Evolutionary conservation across 1,140 invertebrate species (phyloP).

Genomic region (Bombus confusus): DNA sequence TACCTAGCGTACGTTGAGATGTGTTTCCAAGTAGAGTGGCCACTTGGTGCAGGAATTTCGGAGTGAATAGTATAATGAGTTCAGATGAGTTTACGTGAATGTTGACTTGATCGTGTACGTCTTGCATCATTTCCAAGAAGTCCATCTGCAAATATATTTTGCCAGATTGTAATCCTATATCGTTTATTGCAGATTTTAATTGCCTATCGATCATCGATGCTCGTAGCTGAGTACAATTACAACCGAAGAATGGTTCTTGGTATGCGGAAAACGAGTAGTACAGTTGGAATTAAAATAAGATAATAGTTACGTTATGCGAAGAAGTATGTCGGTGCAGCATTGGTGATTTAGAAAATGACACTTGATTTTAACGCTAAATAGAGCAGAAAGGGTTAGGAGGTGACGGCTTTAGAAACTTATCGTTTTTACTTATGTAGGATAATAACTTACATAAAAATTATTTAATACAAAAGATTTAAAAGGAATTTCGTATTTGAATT

Average conservation of each 20-base stretch:
- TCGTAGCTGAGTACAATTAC: neutral
- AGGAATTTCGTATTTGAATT: neutral
- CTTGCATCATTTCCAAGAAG: constrained; percentile 29
- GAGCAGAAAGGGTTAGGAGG: neutral
- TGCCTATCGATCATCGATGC: neutral
- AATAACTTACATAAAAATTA: neutral
- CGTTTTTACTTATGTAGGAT: neutral
- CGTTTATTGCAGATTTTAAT: neutral
- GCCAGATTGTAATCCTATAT: neutral
- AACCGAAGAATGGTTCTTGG: neutral
- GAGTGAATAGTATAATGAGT: constrained; percentile 5
- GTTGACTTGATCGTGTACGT: neutral
- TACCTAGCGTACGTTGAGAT: constrained; percentile 32
- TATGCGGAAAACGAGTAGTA: neutral
- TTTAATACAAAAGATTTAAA: neutral
- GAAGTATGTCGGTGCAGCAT: neutral
- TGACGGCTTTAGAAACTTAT: neutral
- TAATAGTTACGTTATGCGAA: neutral
- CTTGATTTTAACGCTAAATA: neutral
- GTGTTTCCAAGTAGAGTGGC: constrained; percentile 14
- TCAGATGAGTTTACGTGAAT: constrained; percentile 19
- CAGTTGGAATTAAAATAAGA: neutral
- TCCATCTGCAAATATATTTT: constrained; percentile 33
- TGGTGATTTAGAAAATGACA: neutral
- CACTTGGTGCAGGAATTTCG: constrained; percentile 20